Percentiles rank a stretch among this genome's conserved stretches.
phyloP scores from a whole-genome alignment of 2,113 vertebrate genomes.

The Uria lomvia region DNA sequence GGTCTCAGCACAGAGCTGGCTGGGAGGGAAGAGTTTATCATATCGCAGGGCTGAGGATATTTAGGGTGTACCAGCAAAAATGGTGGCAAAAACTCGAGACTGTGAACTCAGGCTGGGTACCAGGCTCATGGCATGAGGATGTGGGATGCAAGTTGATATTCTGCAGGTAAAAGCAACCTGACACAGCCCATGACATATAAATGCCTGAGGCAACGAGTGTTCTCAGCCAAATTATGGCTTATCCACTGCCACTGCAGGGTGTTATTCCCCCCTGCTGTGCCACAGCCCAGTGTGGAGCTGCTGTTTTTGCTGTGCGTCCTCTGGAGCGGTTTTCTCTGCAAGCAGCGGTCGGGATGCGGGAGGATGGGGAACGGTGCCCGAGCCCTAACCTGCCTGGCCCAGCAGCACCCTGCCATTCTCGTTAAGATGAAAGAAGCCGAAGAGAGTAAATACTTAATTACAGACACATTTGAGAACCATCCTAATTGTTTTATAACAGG shows the following conservation, averaged over 20 bases:
- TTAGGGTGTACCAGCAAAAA: background rate
- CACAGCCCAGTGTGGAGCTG: accelerated
- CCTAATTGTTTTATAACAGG: slow-evolving; percentile 61
- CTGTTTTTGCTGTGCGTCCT: accelerated
- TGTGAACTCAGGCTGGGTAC: background rate
- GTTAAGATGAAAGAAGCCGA: background rate
- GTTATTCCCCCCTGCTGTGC: background rate
- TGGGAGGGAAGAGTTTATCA: background rate
- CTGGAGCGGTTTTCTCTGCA: background rate
- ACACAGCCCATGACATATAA: accelerated
- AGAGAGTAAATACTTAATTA: background rate
- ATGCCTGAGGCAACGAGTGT: background rate
- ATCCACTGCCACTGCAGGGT: accelerated
- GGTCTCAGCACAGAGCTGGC: background rate
- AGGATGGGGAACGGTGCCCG: accelerated
- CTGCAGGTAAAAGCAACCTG: background rate
- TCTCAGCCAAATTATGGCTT: background rate
- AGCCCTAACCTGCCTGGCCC: background rate
- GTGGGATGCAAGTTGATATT: background rate
- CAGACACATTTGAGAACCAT: background rate
- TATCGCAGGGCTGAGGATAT: background rate
- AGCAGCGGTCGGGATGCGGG: background rate
- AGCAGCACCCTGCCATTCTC: background rate
- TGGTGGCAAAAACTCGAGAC: accelerated
- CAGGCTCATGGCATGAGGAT: background rate